These are phyloP conservation scores for Phalacrocorax aristotelis DNA, from an alignment of 2,113 vertebrate species.

Conservation along the genomic window DNA sequence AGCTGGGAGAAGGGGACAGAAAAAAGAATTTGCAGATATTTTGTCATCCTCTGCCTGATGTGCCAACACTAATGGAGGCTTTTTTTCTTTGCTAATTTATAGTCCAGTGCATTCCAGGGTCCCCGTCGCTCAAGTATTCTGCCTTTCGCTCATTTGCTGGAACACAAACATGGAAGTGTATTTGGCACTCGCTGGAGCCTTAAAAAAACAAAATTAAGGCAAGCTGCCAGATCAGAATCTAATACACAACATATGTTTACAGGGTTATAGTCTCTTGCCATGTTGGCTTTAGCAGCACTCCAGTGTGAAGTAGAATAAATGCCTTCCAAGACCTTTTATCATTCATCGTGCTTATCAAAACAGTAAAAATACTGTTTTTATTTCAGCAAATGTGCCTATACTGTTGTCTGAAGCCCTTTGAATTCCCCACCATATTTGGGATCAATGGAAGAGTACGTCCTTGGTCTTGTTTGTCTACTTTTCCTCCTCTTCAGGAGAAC, in stretches of 20 bases:
- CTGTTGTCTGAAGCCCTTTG: constrained; percentile 14
- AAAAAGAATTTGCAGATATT: background rate
- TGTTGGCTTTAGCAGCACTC: constrained; percentile 45
- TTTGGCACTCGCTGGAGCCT: constrained; percentile 34
- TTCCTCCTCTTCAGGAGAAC: background rate
- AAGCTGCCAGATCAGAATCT: constrained; percentile 69
- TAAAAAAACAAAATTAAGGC: constrained; percentile 54
- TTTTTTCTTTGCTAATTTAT: background rate
- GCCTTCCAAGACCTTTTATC: constrained; percentile 55
- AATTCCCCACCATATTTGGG: background rate
- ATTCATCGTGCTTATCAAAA: constrained; percentile 36
- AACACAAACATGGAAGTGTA: constrained; percentile 56
- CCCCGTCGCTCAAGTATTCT: background rate
- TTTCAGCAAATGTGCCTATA: constrained; percentile 35
- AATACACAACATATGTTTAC: constrained; percentile 68
- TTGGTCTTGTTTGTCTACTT: background rate
- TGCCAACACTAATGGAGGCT: background rate
- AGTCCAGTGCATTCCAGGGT: background rate
- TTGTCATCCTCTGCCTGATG: constrained; percentile 1
- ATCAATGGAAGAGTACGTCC: background rate
- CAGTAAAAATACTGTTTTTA: background rate
- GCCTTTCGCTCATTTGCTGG: constrained; percentile 21
- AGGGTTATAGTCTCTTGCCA: constrained; percentile 27
- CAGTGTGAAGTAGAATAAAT: constrained; percentile 58
- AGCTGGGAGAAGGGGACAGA: background rate